phyloP scores from a whole-genome alignment of 2,888 invertebrate genomes.

The Torymus auratus region DNA sequence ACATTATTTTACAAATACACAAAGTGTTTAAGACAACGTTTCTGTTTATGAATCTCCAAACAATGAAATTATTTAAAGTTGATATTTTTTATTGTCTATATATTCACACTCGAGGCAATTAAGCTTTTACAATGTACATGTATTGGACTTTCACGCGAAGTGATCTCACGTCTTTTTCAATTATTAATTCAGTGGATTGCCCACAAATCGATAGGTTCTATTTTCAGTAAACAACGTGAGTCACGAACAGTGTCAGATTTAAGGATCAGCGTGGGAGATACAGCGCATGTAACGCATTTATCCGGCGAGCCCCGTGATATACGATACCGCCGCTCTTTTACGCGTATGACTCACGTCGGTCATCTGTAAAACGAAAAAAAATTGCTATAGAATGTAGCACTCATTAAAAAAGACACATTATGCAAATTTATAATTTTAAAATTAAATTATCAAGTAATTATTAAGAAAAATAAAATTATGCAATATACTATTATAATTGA shows the following conservation, averaged over 20 bases:
- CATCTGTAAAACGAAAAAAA: conserved; percentile 2
- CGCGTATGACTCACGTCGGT: background rate
- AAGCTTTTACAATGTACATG: background rate
- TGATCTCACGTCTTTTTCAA: background rate
- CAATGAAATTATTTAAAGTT: no score
- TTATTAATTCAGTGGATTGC: conserved; percentile 1
- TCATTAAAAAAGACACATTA: no score
- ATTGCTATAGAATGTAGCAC: no score
- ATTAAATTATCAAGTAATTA: no score
- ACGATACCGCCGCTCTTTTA: background rate
- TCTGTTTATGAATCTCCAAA: no score
- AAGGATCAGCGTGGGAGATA: background rate
- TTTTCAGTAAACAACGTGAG: conserved; percentile 26
- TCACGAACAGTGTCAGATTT: conserved; percentile 19
- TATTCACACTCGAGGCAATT: no score
- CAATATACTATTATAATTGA: no score
- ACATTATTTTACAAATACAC: no score
- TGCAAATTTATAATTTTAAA: no score
- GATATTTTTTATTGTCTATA: no score
- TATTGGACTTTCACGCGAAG: background rate
- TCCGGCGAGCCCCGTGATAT: background rate
- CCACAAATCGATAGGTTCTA: conserved; percentile 21
- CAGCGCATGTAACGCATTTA: background rate
- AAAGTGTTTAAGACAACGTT: no score
- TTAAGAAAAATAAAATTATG: no score